Evolutionary conservation across 92 coral and sea anemone species (phyloP).

Genomic region (Micromussa lordhowensis): DNA sequence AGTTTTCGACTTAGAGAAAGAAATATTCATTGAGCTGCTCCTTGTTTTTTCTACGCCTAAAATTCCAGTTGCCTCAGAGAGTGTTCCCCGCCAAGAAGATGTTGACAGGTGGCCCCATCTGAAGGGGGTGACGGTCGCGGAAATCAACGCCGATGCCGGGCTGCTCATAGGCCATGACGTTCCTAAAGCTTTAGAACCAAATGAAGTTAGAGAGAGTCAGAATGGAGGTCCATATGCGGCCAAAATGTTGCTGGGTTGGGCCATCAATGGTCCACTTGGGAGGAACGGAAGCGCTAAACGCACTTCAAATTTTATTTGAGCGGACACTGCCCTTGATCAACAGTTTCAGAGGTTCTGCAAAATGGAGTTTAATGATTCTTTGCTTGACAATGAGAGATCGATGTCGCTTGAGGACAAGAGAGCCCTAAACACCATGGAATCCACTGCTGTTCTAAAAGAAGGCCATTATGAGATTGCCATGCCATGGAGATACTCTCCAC

Average conservation of each 20-base stretch:
- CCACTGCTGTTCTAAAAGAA: too few relatives aligned
- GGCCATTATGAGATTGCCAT: too few relatives aligned
- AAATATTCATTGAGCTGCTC: background rate
- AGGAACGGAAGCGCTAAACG: too few relatives aligned
- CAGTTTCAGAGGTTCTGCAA: too few relatives aligned
- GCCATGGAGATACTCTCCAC: too few relatives aligned
- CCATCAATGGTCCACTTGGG: too few relatives aligned
- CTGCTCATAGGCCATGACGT: constrained; percentile 24
- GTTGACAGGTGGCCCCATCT: constrained; percentile 50
- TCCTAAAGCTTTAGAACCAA: too few relatives aligned
- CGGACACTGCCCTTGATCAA: background rate
- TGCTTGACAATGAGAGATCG: too few relatives aligned
- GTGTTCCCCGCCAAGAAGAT: constrained; percentile 36
- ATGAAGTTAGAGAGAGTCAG: too few relatives aligned
- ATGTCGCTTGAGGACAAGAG: background rate
- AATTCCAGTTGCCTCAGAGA: constrained; percentile 58
- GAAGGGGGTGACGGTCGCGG: constrained; percentile 13
- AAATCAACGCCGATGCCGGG: constrained; percentile 55
- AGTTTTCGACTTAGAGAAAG: constrained; percentile 40
- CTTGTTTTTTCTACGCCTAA: constrained; percentile 53
- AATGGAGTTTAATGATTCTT: too few relatives aligned
- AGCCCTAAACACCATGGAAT: too few relatives aligned
- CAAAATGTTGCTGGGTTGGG: background rate
- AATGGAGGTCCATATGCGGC: too few relatives aligned
- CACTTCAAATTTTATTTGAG: background rate